phyloP scores from a whole-genome alignment of 2,113 vertebrate genomes.

The Lasiurus cinereus region DNA sequence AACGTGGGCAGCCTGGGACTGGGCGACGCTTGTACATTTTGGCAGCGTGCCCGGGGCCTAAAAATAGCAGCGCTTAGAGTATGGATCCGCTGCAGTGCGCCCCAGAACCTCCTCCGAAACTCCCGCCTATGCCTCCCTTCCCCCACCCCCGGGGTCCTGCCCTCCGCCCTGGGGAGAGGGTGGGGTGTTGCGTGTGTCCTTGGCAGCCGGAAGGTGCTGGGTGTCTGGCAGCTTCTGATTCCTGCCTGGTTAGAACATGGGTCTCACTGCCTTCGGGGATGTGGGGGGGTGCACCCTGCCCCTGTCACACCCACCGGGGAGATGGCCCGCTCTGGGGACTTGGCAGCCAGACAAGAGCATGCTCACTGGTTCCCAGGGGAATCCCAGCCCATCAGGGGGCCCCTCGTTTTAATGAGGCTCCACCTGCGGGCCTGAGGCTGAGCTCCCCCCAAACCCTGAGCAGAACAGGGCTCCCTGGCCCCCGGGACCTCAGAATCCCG shows the following conservation, averaged over 20 bases:
- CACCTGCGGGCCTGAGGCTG: neutral
- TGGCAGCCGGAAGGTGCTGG: fast-evolving
- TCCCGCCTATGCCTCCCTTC: too few relatives aligned
- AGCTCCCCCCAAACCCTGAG: neutral
- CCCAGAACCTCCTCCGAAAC: too few relatives aligned
- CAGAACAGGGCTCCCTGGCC: neutral
- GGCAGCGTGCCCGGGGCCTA: neutral
- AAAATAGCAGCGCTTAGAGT: slow-evolving; percentile 59
- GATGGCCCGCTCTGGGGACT: neutral
- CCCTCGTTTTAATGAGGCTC: neutral
- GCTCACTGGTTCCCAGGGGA: neutral
- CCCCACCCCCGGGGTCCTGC: too few relatives aligned
- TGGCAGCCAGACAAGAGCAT: fast-evolving
- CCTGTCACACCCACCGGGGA: fast-evolving
- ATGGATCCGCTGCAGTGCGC: neutral
- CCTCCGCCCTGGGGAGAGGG: too few relatives aligned
- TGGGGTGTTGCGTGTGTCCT: neutral
- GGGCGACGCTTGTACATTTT: too few relatives aligned
- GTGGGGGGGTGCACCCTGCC: neutral
- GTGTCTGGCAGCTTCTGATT: neutral
- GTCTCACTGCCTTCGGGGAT: neutral
- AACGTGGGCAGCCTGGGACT: neutral
- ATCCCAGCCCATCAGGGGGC: neutral
- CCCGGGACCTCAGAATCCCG: neutral
- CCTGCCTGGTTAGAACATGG: fast-evolving